Evolutionary conservation across 2,797 vertebrate genomes (phyloP).

Genomic region (Melanotaenia parkinsoni): DNA sequence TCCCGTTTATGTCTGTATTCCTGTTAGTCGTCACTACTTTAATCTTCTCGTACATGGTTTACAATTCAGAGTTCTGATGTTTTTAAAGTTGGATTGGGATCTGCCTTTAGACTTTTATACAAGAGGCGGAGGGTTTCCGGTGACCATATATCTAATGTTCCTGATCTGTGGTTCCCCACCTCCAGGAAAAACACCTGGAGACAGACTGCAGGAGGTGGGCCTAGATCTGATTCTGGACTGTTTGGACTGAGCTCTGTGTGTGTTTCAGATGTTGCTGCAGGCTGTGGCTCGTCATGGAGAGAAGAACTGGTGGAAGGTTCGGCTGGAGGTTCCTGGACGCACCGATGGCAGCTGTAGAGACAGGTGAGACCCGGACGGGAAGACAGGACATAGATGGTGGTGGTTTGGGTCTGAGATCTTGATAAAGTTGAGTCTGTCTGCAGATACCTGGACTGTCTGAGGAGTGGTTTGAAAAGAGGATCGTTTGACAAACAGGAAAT

Average conservation of each 20-base stretch:
- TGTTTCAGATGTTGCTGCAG: slow-evolving; percentile 84
- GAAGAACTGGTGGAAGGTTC: slow-evolving; percentile 91
- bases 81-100: too few relatives aligned
- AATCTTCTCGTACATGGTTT: too few relatives aligned
- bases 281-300: slow-evolving; percentile 85
- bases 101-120: too few relatives aligned
- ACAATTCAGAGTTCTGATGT: too few relatives aligned
- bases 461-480: slow-evolving; percentile 84
- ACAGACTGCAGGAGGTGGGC: too few relatives aligned
- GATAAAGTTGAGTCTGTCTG: background rate
- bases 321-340: slow-evolving; percentile 89
- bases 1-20: too few relatives aligned
- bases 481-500: slow-evolving; percentile 84
- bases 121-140: too few relatives aligned
- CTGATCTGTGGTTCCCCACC: too few relatives aligned
- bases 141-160: too few relatives aligned
- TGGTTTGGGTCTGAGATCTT: background rate
- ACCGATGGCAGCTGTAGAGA: slow-evolving; percentile 90
- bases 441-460: slow-evolving; percentile 89
- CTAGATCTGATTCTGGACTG: too few relatives aligned
- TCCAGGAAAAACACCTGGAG: too few relatives aligned
- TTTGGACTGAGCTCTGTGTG: background rate
- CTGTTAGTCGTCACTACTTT: too few relatives aligned
- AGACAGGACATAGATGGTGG: background rate
- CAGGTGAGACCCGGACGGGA: slow-evolving; percentile 75